Conservation (phyloP, 2,797 vertebrate genomes). For the Poecilia velifera region DNA sequence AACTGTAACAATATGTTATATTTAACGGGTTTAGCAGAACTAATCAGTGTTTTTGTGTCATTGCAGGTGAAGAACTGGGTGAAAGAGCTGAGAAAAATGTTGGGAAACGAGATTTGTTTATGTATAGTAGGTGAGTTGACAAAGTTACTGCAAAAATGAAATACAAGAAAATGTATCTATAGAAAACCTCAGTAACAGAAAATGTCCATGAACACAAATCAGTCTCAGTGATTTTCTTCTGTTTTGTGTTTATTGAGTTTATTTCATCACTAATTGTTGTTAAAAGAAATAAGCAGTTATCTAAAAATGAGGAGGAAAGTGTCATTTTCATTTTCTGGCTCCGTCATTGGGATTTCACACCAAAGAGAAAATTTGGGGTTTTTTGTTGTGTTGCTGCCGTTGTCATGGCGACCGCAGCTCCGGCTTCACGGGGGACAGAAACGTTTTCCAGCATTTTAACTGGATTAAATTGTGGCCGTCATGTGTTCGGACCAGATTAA, state of each 20-base stretch:
- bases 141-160: neutral
- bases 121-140: conserved; percentile 97
- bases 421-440: neutral
- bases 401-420: neutral
- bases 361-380: neutral
- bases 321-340: neutral
- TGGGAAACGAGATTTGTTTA: conserved; percentile 99
- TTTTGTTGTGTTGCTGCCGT: neutral
- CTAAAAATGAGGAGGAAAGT: neutral
- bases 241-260: neutral
- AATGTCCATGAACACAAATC: neutral
- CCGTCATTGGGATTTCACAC: neutral
- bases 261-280: neutral
- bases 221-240: neutral
- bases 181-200: neutral
- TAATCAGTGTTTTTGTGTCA: conserved; percentile 1
- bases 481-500: neutral
- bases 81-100: conserved; percentile 98
- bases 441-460: neutral
- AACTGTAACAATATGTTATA: neutral
- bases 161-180: too few relatives aligned
- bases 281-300: neutral
- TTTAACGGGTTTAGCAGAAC: neutral
- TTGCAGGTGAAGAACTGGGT: conserved; percentile 99
- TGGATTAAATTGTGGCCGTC: neutral